Evolutionary conservation across 2,888 invertebrate genomes (phyloP).

Genomic region (Cosmopolites sordidus): DNA sequence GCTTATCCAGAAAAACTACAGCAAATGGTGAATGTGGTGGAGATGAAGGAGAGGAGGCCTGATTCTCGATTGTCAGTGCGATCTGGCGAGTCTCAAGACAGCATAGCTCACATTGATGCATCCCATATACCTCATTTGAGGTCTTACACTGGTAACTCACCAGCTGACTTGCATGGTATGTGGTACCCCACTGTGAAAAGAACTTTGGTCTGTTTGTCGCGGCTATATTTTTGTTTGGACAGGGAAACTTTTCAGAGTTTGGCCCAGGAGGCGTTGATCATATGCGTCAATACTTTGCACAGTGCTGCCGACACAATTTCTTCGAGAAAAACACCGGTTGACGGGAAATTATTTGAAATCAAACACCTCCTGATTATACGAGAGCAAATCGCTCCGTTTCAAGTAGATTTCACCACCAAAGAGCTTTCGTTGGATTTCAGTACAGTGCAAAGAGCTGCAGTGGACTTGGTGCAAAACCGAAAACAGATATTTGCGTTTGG

Average conservation of each 20-base stretch:
- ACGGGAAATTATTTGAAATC: conserved; percentile 94
- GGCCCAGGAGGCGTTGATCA: conserved; percentile 90
- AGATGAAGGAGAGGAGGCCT: conserved; percentile 49
- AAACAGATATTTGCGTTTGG: conserved; percentile 75
- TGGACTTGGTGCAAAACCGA: conserved; percentile 69
- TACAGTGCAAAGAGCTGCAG: conserved; percentile 83
- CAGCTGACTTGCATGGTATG: conserved; percentile 94
- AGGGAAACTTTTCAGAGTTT: conserved; percentile 90
- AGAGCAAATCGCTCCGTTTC: conserved; percentile 98
- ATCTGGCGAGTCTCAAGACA: conserved; percentile 69
- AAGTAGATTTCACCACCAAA: conserved; percentile 81
- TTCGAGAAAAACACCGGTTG: conserved; percentile 68
- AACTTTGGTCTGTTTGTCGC: conserved; percentile 89
- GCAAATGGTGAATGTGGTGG: conserved; percentile 80
- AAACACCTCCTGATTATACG: conserved; percentile 94
- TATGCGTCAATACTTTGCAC: conserved; percentile 87
- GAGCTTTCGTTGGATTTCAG: conserved; percentile 93
- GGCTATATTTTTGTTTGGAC: conserved; percentile 89
- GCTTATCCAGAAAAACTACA: conserved; percentile 96
- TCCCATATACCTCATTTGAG: conserved; percentile 46
- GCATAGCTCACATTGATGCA: conserved; percentile 61
- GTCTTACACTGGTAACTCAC: conserved; percentile 49
- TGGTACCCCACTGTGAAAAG: conserved; percentile 98
- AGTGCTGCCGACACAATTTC: conserved; percentile 77
- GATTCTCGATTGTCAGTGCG: conserved; percentile 67